Evolutionary conservation across 2,888 invertebrate species (phyloP), one percentile per base, ranked within the genome.

Genomic region (Rhogogaster chlorosoma): DNA sequence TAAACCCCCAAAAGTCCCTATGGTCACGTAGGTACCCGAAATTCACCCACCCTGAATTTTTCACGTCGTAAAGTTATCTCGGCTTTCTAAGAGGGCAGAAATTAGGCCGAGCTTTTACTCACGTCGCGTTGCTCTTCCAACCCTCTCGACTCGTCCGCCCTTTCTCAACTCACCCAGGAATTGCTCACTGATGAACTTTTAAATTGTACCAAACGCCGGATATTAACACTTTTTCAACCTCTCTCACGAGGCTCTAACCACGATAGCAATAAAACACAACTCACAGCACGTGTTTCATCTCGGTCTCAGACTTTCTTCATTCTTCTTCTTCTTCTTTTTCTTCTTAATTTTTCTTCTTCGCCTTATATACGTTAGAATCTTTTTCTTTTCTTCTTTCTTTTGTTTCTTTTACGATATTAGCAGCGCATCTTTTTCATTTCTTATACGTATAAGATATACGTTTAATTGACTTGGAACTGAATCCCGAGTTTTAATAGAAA

Each of bases 121-220:
- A 32, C 32, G 6, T 32, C 18, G 18, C 12, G 6, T 22, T n/a
- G n/a, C n/a, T n/a, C 61, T 61, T 32, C 12, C 3, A 22, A 9
- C 29, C 12, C 10, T n/a, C 26, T 73, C 42, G 10, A 45, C 36
- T 1, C 18, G 9, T 6, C 22, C 73, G n/a, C 73, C 38, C 10
- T 26, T 22, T 22, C 29, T 42, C 22, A 2, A 12, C 22, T 38
- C 73, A 12, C 12, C 9, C 3, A 73, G 38, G 42, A 73, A 73
- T 73, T 73, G 73, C 73, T 73, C 38, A 22, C 42, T 77, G 49
- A 77, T 49, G 77, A 77, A 77, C 77, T 77, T 77, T 77, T 49
- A 77, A 77, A 45, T 77, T 77, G 73, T 73, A 73, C 77, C 77
- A 53, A 49, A 77, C 75, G 45, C 29, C 77, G 77, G 49, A 77